Evolutionary conservation across 2,888 invertebrate genomes (phyloP).

Genomic region (Oscheius sp.): DNA sequence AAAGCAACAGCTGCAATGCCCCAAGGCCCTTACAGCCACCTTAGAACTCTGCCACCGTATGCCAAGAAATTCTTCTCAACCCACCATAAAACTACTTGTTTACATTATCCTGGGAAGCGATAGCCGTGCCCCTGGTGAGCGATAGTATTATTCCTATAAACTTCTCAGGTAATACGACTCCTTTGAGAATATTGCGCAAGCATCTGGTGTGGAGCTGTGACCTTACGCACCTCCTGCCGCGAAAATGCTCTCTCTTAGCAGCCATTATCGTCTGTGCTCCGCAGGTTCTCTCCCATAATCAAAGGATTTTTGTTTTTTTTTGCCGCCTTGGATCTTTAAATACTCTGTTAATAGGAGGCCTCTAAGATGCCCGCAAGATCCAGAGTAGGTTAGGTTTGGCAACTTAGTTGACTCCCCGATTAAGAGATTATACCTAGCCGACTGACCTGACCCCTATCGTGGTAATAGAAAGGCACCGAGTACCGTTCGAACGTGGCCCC

Average conservation of each 20-base stretch:
- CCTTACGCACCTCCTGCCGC: conserved; percentile 31
- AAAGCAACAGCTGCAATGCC: conserved; percentile 28
- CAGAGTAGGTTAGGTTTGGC: conserved; percentile 24
- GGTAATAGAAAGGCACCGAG: conserved; percentile 28
- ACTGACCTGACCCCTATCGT: conserved; percentile 31
- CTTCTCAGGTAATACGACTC: conserved; percentile 8
- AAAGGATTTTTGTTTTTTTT: conserved; percentile 5
- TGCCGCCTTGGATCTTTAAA: conserved; percentile 1
- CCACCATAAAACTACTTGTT: conserved; percentile 4
- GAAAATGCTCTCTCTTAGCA: conserved; percentile 4
- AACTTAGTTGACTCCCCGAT: conserved; percentile 19
- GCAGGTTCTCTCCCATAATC: not conserved
- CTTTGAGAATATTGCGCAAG: conserved; percentile 24
- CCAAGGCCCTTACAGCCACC: not conserved
- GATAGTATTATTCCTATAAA: not conserved
- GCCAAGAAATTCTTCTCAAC: not conserved
- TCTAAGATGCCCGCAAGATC: no score
- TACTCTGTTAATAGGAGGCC: not conserved
- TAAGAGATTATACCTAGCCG: conserved; percentile 24
- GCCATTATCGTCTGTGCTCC: conserved; percentile 26
- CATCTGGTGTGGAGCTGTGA: conserved; percentile 28
- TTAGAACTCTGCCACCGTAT: not conserved
- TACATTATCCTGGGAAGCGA: conserved; percentile 3
- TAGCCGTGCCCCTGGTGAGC: not conserved
- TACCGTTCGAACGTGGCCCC: conserved; percentile 33